Conservation (phyloP, 2,797 vertebrate genomes). For the Parauchenoglanis ngamensis region DNA sequence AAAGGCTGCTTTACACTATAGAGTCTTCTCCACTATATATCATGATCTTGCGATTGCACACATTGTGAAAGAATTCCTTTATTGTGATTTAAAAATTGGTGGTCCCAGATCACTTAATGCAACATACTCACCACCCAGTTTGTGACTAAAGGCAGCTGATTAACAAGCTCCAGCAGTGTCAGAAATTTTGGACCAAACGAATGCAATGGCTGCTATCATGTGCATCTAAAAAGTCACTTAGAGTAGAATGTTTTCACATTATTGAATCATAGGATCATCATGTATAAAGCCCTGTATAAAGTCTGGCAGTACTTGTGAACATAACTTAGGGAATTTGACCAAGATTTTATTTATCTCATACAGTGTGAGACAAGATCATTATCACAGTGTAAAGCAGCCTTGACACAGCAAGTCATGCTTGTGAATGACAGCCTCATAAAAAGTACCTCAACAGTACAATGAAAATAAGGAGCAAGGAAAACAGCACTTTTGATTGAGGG, state of each 20-base stretch:
- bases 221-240: not conserved
- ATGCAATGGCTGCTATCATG: not conserved
- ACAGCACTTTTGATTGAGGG: slow-evolving; percentile 20
- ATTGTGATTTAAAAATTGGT: not conserved
- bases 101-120: not conserved
- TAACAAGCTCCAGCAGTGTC: not conserved
- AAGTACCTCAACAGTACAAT: not conserved
- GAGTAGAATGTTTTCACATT: not conserved
- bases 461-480: not conserved
- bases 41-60: too few relatives aligned
- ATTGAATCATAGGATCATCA: not conserved
- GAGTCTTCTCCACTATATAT: too few relatives aligned
- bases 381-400: not conserved
- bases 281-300: not conserved
- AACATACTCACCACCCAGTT: not conserved
- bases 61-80: not conserved
- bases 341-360: not conserved
- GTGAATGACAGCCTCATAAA: slow-evolving; percentile 20
- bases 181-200: not conserved
- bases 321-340: not conserved
- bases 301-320: not conserved
- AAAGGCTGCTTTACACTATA: not conserved
- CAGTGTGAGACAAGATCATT: not conserved
- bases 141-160: not conserved
- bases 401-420: slow-evolving; percentile 10